Percentiles rank a stretch among this genome's conserved stretches.
Conservation (phyloP, 2,888 invertebrate species). For the Beris morrisii region DNA sequence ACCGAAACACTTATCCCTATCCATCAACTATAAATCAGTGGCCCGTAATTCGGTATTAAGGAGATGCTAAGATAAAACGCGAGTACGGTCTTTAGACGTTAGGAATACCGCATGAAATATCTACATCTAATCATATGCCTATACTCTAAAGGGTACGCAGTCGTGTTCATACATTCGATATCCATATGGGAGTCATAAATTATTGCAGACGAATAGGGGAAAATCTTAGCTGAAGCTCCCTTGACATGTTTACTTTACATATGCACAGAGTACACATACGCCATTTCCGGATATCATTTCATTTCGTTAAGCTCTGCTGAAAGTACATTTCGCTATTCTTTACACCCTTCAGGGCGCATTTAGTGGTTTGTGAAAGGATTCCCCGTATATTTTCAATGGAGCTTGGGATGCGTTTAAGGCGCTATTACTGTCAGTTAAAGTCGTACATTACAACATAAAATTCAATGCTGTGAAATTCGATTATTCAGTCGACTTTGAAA, state of each 20-base stretch:
- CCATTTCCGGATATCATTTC: constrained; percentile 2
- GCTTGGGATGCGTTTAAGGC: too few species aligned
- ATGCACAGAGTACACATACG: not conserved
- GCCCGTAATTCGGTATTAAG: constrained; percentile 16
- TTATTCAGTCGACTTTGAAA: too few species aligned
- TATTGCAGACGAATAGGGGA: constrained; percentile 29
- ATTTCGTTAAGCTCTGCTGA: constrained; percentile 14
- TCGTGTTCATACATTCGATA: too few species aligned
- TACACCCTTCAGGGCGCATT: constrained; percentile 18
- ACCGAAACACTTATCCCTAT: constrained; percentile 3
- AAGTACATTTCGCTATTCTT: constrained; percentile 12
- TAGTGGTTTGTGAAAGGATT: not conserved
- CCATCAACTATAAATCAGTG: constrained; percentile 34
- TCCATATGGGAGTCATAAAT: constrained; percentile 36
- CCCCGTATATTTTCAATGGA: too few species aligned
- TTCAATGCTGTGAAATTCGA: too few species aligned
- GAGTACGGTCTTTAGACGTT: not conserved
- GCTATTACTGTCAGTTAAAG: too few species aligned
- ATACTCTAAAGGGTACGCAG: too few species aligned
- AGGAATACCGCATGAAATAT: too few species aligned
- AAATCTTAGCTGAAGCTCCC: constrained; percentile 20
- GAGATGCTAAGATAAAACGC: constrained; percentile 21
- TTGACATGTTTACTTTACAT: constrained; percentile 26
- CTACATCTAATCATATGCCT: too few species aligned
- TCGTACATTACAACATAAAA: too few species aligned